Percentiles rank a stretch among this genome's conserved stretches.
Conservation (phyloP, 2,113 vertebrate species). For the Felis chaus region DNA sequence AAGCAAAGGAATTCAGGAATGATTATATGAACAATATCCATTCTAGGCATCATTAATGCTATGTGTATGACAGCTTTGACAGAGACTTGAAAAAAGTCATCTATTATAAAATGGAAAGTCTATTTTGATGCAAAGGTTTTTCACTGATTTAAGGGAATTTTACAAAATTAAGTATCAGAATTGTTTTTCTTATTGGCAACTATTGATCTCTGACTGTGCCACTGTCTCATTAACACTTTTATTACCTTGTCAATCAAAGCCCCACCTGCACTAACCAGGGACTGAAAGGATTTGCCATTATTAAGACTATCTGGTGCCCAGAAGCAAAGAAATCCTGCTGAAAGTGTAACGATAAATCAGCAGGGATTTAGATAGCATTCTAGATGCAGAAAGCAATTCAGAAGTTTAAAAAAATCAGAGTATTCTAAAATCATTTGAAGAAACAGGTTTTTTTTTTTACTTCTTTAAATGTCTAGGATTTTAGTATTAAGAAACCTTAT, state of each 20-base stretch:
- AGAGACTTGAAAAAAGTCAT: conserved; percentile 68
- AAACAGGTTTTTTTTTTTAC: conserved; percentile 48
- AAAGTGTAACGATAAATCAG: conserved; percentile 74
- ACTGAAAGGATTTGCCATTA: conserved; percentile 86
- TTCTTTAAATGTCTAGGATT: conserved; percentile 53
- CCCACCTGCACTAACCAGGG: conserved; percentile 78
- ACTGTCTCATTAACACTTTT: conserved; percentile 88
- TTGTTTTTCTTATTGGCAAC: conserved; percentile 87
- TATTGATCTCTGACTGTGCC: conserved; percentile 85
- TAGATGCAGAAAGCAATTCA: conserved; percentile 74
- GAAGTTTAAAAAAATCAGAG: conserved; percentile 18
- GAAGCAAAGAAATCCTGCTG: conserved; percentile 80
- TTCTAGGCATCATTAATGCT: neutral
- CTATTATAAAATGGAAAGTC: conserved; percentile 80
- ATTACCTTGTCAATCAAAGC: conserved; percentile 88
- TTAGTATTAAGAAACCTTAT: neutral
- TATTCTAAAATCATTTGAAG: conserved; percentile 54
- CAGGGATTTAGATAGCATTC: conserved; percentile 77
- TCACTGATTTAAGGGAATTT: conserved; percentile 80
- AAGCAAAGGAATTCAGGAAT: neutral
- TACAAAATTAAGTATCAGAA: conserved; percentile 85
- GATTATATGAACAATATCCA: neutral
- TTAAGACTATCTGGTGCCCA: conserved; percentile 85
- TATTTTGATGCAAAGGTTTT: conserved; percentile 78
- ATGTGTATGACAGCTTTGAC: conserved; percentile 16